Base-by-base conservation (phyloP, 2,113 vertebrate genomes). In the Nanorana parkeri region DNA sequence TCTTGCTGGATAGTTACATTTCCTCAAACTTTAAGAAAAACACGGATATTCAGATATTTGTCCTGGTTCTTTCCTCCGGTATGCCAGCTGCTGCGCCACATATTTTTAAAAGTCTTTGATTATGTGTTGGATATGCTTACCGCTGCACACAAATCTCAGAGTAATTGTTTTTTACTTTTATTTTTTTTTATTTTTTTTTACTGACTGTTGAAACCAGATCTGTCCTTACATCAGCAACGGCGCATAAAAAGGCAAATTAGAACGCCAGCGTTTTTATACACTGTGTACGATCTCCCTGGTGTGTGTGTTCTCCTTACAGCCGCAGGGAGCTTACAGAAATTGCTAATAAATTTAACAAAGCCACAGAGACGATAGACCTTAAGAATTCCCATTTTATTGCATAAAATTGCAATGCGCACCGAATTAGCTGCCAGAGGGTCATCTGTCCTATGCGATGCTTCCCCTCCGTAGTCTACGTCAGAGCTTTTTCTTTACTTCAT, bases 301-400 rank as follows among this genome's bases (percentile, higher is more conserved):
- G 78, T 41, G 66, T 51, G 78, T 69, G 66, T 80, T 80, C 66
- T 69, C 78, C 54, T 69, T 80, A 26, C 78, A 60, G 66, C 78
- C 65, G 67, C 78, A 80, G 78, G 78, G 78, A 69, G 78, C 66
- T 47, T 80, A 69, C 61, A 69, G 78, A 80, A 69, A 80, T 90
- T 90, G 90, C 86, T 84, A 84, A 86, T 88, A 86, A 88, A 86
- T 85, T 86, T 86, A 80, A 89, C 87, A 87, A 85, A 87, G 84
- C 67, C 84, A 60, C 67, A 28, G 66, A 26, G 54, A 69, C 32
- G 66, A 47, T 60, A 69, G 29, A 36, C 65, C 66, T 29, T 21
- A 67, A 69, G 77, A 68, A 85, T 87, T 86, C 52, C 55, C 15
- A 66, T 89, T 69, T 88, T 69, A 67, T 61, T 10, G n/a, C 54